Base-by-base conservation (phyloP, 2,797 vertebrate genomes). In the Labeo calbasu region DNA sequence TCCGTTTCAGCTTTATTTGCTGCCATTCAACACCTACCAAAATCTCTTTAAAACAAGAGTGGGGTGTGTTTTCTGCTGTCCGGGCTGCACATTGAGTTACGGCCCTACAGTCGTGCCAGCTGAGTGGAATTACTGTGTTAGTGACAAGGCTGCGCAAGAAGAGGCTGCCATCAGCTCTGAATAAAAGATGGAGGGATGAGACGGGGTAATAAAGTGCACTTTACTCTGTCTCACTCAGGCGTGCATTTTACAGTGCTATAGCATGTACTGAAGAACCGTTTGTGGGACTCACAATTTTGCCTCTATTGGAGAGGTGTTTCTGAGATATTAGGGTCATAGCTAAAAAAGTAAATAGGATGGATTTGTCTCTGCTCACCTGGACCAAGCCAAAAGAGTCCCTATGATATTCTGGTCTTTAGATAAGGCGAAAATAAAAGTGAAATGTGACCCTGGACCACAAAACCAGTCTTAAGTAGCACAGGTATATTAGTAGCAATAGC, bases 121-220 rank as follows among this genome's bases (percentile, higher is more conserved):
- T 91, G 89, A 87, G 61, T 55, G 69, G 89, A 92, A 91, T 92
- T 91, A 93, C 90, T 32, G 83, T 89, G 92, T 90, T 91, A 92
- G 92, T 90, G 91, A 92, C 86, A 87, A 89, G 69, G 90, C 90
- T 89, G 88, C 13, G 85, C 88, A 83, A 23, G 63, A 61, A 51
- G 71, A 57, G 28, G 46, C 77, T 76, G 32, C 59, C 72, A 65
- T 75, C 77, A 43, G 46, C 79, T 83, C 72, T 70, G 61, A 86
- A 86, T 89, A 83, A 87, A 87, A 84, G 77, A 77, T 77, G 86
- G 46, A 63, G 50, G 71, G 53, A 73, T 82, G 51, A 79, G 63
- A 43, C 19, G 14, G 28, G 28, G 86, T 65, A 76, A 77, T 79
- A 75, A 78, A 83, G 77, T 70, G 71, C 28, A 43, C 65, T 66